Evolutionary conservation across 1,140 invertebrate genomes (phyloP), one percentile per base, ranked within the genome.

Genomic region (Macrobrachium rosenbergii): DNA sequence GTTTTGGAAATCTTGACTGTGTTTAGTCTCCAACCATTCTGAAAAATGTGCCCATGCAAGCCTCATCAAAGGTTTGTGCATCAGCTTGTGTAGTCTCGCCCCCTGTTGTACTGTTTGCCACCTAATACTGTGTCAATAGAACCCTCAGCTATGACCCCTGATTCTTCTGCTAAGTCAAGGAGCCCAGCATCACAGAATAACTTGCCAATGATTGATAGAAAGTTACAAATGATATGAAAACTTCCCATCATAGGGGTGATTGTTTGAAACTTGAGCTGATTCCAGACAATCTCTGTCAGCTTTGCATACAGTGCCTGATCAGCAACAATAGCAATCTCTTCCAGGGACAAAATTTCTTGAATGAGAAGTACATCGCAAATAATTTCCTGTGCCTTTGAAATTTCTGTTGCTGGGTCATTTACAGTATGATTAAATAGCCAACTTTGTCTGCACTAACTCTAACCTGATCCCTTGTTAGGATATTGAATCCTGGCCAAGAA

Each of bases 271-370:
- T 37, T 83, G 21, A 16, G 10, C 17, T 59, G 81, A 23, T 75
- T 82, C 64, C 73, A 81, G 10, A 60, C 5, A 21, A 75, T 16
- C 14, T 64, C 75, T 59, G 63, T 43, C 72, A 14, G 64, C 67
- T 82, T 82, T 28, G 79, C 79, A 43, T 64, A 82, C 0, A 82
- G 5, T 28, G 60, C 79, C 79, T 64, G 81, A 58, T 83, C 81
- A 72, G 72, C 43, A 2, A 83, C 64, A 64, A 3, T 19, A 16
- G 28, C 81, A n/a, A 83, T 45, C 2, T 73, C 17, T 58, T 52
- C 21, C 45, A 79, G 37, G 12, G 52, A 14, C 58, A 85, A 23
- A 52, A 10, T 10, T 58, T 11, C 76, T 23, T 64, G 17, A 16
- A 78, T 85, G 2, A 5, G 21, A 8, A 73, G 23, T 23, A 45